Evolutionary conservation across 1,140 invertebrate genomes (phyloP).

Genomic region (Halictus rubicundus): DNA sequence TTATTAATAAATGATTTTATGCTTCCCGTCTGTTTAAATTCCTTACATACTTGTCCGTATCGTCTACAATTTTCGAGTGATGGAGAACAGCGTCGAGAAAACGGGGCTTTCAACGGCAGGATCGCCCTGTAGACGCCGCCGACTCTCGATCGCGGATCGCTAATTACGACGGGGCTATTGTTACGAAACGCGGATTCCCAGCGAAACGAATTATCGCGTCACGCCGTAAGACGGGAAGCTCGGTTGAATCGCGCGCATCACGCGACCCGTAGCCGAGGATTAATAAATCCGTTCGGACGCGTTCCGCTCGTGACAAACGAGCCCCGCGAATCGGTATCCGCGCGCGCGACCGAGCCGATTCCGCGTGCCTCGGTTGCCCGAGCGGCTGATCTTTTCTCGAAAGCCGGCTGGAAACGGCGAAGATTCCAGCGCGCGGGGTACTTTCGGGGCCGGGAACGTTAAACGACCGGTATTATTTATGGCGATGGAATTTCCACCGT

Average conservation of each 20-base stretch:
- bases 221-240: slow-evolving; percentile 37
- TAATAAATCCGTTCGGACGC: slow-evolving; percentile 31
- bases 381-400: neutral
- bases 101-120: too few relatives aligned
- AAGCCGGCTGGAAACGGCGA: neutral
- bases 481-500: neutral
- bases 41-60: too few relatives aligned
- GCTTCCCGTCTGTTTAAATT: too few relatives aligned
- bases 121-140: too few relatives aligned
- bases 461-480: neutral
- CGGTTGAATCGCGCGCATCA: neutral
- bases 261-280: slow-evolving; percentile 4
- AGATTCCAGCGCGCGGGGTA: neutral
- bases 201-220: slow-evolving; percentile 46
- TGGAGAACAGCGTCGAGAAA: too few relatives aligned
- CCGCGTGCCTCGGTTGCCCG: neutral
- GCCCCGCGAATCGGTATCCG: neutral
- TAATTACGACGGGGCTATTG: slow-evolving; percentile 62
- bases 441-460: slow-evolving; percentile 2
- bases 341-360: neutral
- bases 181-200: slow-evolving; percentile 62
- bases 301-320: slow-evolving; percentile 24
- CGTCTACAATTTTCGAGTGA: too few relatives aligned
- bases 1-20: too few relatives aligned
- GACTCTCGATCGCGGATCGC: slow-evolving; percentile 59